Evolutionary conservation across 2,113 vertebrate genomes (phyloP).

Genomic region (Gambusia holbrooki): DNA sequence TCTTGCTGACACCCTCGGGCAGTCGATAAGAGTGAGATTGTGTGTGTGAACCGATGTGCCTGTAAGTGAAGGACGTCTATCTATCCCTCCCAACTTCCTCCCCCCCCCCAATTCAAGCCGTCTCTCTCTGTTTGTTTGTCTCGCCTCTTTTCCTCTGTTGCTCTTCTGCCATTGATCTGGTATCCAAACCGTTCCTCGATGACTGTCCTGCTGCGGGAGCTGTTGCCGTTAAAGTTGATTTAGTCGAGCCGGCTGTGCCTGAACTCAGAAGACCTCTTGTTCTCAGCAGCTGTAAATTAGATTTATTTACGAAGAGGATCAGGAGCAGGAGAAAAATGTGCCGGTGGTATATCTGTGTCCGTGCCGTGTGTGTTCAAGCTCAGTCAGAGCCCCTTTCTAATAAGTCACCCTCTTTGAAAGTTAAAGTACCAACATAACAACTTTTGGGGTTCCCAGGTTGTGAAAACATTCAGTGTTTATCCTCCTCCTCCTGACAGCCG

Average conservation of each 20-base stretch:
- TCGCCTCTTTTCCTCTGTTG: not conserved
- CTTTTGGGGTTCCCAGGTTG: not conserved
- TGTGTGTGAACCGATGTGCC: conserved; percentile 15
- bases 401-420: conserved; percentile 3
- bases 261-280: conserved; percentile 40
- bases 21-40: conserved; percentile 51
- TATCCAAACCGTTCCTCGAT: conserved; percentile 47
- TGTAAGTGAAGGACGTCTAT: conserved; percentile 24
- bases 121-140: conserved; percentile 20
- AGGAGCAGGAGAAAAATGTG: conserved; percentile 22
- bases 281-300: conserved; percentile 64
- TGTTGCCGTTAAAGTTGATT: conserved; percentile 58
- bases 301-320: conserved; percentile 56
- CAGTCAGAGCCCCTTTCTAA: not conserved
- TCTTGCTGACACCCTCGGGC: conserved; percentile 54
- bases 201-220: conserved; percentile 49
- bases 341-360: conserved; percentile 31
- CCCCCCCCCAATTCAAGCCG: not conserved
- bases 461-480: conserved; percentile 8
- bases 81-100: not conserved
- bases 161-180: conserved; percentile 44
- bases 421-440: not conserved
- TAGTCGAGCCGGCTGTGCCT: conserved; percentile 41
- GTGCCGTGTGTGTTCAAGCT: conserved; percentile 21
- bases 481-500: not conserved